Conservation (phyloP, 1,140 invertebrate genomes). For the Drosophila tsacasi region DNA sequence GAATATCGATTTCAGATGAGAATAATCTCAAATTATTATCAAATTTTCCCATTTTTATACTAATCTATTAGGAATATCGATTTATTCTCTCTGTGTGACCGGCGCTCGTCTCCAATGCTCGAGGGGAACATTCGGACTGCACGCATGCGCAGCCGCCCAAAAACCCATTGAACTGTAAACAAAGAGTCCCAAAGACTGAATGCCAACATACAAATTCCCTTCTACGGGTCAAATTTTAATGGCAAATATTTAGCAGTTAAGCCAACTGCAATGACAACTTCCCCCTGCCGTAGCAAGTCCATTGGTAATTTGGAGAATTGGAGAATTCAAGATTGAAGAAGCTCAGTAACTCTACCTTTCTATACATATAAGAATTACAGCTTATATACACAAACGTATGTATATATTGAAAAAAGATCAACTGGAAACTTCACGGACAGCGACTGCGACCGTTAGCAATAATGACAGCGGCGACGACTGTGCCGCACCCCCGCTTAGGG, state of each 20-base stretch:
- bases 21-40: background rate
- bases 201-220: conserved; percentile 34
- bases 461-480: conserved; percentile 54
- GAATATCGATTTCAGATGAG: background rate
- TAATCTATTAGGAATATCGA: background rate
- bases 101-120: background rate
- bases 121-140: conserved; percentile 5
- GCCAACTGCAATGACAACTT: conserved; percentile 29
- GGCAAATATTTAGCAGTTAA: conserved; percentile 37
- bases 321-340: background rate
- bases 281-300: background rate
- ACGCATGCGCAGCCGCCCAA: conserved; percentile 47
- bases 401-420: background rate
- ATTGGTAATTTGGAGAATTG: background rate
- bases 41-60: background rate
- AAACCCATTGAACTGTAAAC: conserved; percentile 75
- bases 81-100: background rate
- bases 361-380: background rate
- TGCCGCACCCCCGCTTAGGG: conserved; percentile 50
- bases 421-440: background rate
- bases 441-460: background rate
- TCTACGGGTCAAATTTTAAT: conserved; percentile 68
- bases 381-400: background rate
- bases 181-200: conserved; percentile 28
- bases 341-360: background rate